Base-by-base conservation (phyloP, 1,140 invertebrate genomes). In the Megalopta genalis region DNA sequence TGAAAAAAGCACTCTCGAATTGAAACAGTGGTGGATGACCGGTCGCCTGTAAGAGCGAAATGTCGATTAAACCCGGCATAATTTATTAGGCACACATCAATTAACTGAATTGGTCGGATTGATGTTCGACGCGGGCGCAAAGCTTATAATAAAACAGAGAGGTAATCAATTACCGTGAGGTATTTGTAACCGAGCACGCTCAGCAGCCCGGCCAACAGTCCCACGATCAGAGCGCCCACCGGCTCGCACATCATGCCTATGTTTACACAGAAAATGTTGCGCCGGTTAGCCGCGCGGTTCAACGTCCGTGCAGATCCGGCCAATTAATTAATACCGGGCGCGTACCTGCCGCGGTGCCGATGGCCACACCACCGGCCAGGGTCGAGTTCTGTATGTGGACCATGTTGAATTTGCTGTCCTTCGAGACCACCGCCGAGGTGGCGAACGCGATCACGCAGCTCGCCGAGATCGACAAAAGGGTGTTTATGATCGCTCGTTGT, bases 361-460 rank as follows among this genome's bases (percentile, higher is more conserved):
- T 92, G 0, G 94, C 95, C 1, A 96, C 96, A 16, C 96, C 96
- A 60, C 97, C 97, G 57, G 97, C 97, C n/a, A 98, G 89, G 3
- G 97, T 98, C 25, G 97, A 96, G 93, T 98, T 98, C 93, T 98
- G 97, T 46, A 98, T 94, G 92, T 98, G 97, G 18, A 97, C 97
- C 97, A 98, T 98, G 87, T 97, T 96, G 86, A 98, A 96, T 93
- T 97, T 98, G 84, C 96, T 96, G 67, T 96, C 94, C 63, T 95
- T 94, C 84, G 95, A 96, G n/a, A 97, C 94, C 25, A 97, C 90
- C 21, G 96, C 94, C 1, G 98, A 99, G 27, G 97, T 88, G 21
- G 97, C 95, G 90, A 98, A 99, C 27, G 97, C 95, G 39, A 96
- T 95, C 2, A 98, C 95, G 92, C 96, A 95, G 87, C 97, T 97